A percentile compares a stretch with the other conserved stretches of the same genome.
Evolutionary conservation across 2,888 invertebrate species (phyloP).

Genomic region (Heliconius ismenius): DNA sequence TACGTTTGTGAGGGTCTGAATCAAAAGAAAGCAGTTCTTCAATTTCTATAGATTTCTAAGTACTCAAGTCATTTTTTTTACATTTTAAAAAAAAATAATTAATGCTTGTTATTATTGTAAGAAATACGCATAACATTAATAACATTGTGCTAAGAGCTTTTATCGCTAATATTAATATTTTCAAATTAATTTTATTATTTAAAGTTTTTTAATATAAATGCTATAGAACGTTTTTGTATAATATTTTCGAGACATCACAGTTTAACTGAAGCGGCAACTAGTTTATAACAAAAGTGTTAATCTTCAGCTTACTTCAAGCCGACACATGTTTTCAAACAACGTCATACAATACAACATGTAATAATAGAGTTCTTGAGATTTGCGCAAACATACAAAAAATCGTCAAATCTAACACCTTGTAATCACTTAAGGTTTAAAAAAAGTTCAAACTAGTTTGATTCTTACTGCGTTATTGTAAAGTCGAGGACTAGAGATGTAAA

Average conservation of each 20-base stretch:
- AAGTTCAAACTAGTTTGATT: background rate
- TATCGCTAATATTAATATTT: background rate
- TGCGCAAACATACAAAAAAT: conserved; percentile 58
- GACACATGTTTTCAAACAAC: conserved; percentile 46
- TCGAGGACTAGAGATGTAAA: background rate
- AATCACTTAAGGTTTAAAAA: conserved; percentile 29
- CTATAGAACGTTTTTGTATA: background rate
- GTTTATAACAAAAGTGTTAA: conserved; percentile 32
- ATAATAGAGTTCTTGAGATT: conserved; percentile 46
- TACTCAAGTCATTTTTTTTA: too few species aligned
- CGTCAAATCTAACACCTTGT: conserved; percentile 55
- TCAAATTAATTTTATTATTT: too few species aligned
- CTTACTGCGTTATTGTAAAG: background rate
- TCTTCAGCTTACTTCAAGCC: conserved; percentile 36
- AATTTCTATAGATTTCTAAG: too few species aligned
- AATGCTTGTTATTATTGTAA: background rate
- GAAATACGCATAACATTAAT: background rate
- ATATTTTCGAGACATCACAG: background rate
- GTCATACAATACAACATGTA: conserved; percentile 43
- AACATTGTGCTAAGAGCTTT: background rate
- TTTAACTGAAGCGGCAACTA: conserved; percentile 30
- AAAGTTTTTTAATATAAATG: background rate
- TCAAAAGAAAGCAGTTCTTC: too few species aligned
- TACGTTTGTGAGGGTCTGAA: too few species aligned
- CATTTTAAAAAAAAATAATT: background rate